These are phyloP conservation scores for Talpa occidentalis DNA, from an alignment of 2,113 vertebrate genomes.

Conservation along the genomic window DNA sequence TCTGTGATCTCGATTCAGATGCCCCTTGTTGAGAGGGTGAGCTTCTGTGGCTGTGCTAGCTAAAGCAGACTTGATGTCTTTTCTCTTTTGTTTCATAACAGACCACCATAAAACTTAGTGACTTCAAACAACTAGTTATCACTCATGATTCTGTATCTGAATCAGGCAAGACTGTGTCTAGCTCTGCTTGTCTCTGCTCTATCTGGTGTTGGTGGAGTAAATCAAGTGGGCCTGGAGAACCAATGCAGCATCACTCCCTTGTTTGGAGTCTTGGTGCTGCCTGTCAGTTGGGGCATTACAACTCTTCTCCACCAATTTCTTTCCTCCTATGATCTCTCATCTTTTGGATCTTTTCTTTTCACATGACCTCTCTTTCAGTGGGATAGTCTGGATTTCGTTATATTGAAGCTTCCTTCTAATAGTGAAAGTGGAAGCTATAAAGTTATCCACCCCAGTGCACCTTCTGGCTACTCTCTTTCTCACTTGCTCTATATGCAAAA, in stretches of 20 bases:
- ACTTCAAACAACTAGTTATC: not conserved
- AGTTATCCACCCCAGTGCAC: not conserved
- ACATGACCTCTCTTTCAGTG: not conserved
- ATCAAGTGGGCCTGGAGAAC: not conserved
- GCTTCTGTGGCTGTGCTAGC: not conserved
- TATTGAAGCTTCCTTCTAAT: not conserved
- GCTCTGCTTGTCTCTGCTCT: not conserved
- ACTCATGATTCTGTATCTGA: not conserved
- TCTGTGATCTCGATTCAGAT: not conserved
- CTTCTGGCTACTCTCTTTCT: not conserved
- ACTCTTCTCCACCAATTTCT: not conserved
- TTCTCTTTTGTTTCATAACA: not conserved
- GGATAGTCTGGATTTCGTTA: not conserved
- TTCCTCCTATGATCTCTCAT: not conserved
- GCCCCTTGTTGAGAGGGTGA: not conserved
- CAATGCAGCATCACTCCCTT: not conserved
- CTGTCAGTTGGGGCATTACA: not conserved
- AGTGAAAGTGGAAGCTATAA: not conserved
- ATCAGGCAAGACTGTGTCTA: not conserved
- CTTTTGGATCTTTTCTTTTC: not conserved
- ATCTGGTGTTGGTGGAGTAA: not conserved
- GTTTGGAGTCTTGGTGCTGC: not conserved
- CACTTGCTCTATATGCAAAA: not conserved
- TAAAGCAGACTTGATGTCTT: not conserved
- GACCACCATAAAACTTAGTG: not conserved